A percentile compares a stretch with the other conserved stretches of the same genome.
phyloP scores from a whole-genome alignment of 2,797 vertebrate species.

The Pangasius sanitwongsei region DNA sequence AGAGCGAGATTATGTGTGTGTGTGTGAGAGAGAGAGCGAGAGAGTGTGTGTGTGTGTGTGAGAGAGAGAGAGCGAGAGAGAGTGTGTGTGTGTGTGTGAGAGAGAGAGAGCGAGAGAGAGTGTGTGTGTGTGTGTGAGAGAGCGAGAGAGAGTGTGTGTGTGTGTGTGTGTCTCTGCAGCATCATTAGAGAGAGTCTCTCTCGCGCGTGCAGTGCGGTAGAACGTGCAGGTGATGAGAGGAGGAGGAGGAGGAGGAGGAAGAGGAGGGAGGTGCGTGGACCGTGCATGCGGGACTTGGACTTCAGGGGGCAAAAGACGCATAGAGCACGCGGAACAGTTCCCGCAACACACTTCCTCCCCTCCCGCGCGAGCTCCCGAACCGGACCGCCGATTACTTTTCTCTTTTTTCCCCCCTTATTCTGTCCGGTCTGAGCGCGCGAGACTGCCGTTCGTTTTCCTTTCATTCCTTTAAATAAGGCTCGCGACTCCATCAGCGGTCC shows the following conservation, averaged over 20 bases:
- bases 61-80: too few species aligned
- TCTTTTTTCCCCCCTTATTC: not conserved
- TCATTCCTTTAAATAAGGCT: not conserved
- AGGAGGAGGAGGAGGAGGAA: conserved; percentile 59
- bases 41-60: conserved; percentile 34
- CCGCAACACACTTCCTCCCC: not conserved
- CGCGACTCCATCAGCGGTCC: not conserved
- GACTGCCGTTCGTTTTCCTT: not conserved
- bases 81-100: conserved; percentile 19
- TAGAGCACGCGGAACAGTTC: conserved; percentile 69
- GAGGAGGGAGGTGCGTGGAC: conserved; percentile 65
- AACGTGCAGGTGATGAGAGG: conserved; percentile 85
- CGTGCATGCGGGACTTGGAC: conserved; percentile 82
- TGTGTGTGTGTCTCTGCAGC: conserved; percentile 79
- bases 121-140: conserved; percentile 35
- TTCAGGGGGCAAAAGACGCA: conserved; percentile 68
- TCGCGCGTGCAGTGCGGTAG: conserved; percentile 82
- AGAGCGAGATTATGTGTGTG: too few species aligned
- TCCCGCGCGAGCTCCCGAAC: not conserved
- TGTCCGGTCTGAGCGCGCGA: not conserved
- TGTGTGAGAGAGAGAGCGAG: not conserved
- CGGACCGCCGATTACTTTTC: not conserved
- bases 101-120: not conserved
- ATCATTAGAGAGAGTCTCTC: conserved; percentile 87
- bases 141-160: conserved; percentile 7